Evolutionary conservation across 2,888 invertebrate species (phyloP).

Genomic region (Caenorhabditis zanzibari): DNA sequence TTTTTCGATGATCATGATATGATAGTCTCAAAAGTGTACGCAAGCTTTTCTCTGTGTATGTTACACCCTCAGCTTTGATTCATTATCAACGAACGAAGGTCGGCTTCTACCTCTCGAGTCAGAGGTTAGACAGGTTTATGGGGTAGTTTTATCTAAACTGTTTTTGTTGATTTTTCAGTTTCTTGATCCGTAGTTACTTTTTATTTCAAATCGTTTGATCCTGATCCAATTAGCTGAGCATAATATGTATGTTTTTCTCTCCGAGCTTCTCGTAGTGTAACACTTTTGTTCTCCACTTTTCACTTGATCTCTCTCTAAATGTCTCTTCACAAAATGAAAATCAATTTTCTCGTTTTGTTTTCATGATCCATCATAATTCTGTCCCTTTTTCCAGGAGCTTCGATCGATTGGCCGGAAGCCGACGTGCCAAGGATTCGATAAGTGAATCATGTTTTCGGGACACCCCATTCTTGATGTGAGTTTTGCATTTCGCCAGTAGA

Average conservation of each 20-base stretch:
- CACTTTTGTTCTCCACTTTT: conserved; percentile 1
- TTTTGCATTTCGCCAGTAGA: not conserved
- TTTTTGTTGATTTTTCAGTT: too few relatives aligned
- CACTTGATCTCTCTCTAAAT: not conserved
- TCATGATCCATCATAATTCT: conserved; percentile 31
- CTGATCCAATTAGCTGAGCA: conserved; percentile 54
- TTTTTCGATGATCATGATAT: conserved; percentile 56
- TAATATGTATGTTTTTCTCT: conserved; percentile 14
- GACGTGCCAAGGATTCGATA: conserved; percentile 41
- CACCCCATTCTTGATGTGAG: conserved; percentile 71
- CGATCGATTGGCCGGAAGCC: conserved; percentile 57
- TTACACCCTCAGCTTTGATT: conserved; percentile 61
- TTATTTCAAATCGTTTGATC: not conserved
- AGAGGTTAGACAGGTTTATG: conserved; percentile 21
- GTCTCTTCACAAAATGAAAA: conserved; percentile 24
- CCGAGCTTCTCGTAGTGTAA: conserved; percentile 34
- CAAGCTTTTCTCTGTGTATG: conserved; percentile 23
- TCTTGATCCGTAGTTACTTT: not conserved
- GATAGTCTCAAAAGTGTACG: conserved; percentile 58
- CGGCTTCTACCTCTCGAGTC: conserved; percentile 14
- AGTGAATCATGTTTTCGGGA: conserved; percentile 60
- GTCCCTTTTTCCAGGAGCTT: conserved; percentile 48
- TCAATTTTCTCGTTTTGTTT: conserved; percentile 20
- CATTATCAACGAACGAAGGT: conserved; percentile 57
- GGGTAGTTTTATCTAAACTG: not conserved